Base-by-base conservation (phyloP, 2,888 invertebrate genomes). In the Drosophila mayaguana region DNA sequence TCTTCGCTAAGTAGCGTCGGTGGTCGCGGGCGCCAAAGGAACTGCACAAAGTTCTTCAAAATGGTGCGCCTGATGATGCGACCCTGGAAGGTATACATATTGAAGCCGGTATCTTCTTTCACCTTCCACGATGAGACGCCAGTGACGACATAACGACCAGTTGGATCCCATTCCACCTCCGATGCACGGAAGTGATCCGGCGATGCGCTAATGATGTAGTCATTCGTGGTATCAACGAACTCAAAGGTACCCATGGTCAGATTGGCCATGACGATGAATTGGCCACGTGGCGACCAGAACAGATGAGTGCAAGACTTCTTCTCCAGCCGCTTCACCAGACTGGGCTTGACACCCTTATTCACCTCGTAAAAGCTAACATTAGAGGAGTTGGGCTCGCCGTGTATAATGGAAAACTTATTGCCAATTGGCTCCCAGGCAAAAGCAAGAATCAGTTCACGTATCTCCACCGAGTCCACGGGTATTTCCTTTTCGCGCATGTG, bases 111-210 rank as follows among this genome's bases (percentile, higher is more conserved):
- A 92, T 97, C 97, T 84, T 98, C 98, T 94, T 98, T 98, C 75
- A 97, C 97, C 91, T 98, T 98, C 96, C 98, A 98, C 73, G 96
- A 96, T 1, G 98, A 98, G 20, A 99, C 98, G 1, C 97, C 97
- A 0, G 99, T 98, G 60, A 97, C 97, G 16, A 99, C 98, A 91
- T 98, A 99, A 74, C 99, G 95, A 2, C 99, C 99, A 4, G 99
- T 99, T 2, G 99, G 99, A 93, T 99, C 99, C 99, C 99, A 99
- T 92, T 99, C 99, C 2, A 99, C 97, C 92, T 99, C 98, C 0
- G 98, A 98, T 7, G 95, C 95, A 90, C 97, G 96, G 93, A 97
- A 98, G 93, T 99, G 99, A 92, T 98, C 98, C 0, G 97, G 96
- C 14, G 96, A 96, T 90, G 97, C 97, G 97, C 98, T 98, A n/a